phyloP scores from a whole-genome alignment of 2,888 invertebrate genomes.

The Andrena chrysosceles region DNA sequence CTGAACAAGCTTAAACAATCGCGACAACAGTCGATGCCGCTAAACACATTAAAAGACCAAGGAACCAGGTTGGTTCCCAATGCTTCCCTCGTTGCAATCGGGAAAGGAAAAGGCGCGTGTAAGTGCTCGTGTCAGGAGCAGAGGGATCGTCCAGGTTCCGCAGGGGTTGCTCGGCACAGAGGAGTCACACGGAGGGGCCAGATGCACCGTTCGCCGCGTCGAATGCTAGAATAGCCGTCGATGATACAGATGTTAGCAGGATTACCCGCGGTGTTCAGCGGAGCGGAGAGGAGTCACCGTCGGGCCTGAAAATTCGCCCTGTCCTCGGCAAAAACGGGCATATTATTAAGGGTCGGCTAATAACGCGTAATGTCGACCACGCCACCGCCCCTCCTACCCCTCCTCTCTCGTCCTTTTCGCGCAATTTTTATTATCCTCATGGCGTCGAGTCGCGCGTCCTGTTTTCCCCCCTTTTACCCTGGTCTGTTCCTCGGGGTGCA shows the following conservation, averaged over 20 bases:
- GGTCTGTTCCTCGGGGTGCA: not conserved
- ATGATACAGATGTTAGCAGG: constrained; percentile 84
- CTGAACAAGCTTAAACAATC: too few relatives aligned
- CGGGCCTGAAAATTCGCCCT: constrained; percentile 29
- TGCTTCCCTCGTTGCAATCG: not conserved
- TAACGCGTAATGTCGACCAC: constrained; percentile 79
- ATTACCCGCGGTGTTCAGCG: constrained; percentile 64
- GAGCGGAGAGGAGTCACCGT: constrained; percentile 63
- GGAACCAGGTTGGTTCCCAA: not conserved
- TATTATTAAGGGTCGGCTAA: constrained; percentile 82
- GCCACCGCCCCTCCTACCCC: constrained; percentile 29
- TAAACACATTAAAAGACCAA: too few relatives aligned
- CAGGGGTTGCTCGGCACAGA: not conserved
- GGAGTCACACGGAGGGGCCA: constrained; percentile 64
- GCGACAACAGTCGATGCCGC: too few relatives aligned
- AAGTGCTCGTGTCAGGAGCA: not conserved
- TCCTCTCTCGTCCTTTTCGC: not conserved
- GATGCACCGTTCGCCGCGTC: constrained; percentile 74
- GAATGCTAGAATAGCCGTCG: constrained; percentile 75
- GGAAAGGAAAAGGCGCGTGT: not conserved
- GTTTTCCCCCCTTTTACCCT: not conserved
- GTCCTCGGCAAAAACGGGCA: constrained; percentile 58
- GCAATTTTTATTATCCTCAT: constrained; percentile 57
- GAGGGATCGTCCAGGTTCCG: not conserved
- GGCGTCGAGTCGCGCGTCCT: constrained; percentile 19